Conservation (phyloP, 1,140 invertebrate genomes). For the Hylaeus anthracinus region DNA sequence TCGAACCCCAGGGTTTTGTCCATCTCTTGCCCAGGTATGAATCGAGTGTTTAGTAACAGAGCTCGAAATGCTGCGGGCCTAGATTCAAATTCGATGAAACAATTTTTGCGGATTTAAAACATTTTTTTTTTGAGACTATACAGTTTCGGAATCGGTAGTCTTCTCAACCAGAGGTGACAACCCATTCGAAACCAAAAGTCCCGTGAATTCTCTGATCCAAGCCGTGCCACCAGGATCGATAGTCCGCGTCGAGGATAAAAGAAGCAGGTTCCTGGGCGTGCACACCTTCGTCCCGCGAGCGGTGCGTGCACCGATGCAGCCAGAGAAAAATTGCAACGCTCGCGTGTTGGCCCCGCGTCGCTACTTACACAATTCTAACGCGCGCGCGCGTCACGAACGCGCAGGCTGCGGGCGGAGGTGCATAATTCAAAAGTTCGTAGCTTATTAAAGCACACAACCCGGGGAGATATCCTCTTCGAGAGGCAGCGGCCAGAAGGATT, state of each 20-base stretch:
- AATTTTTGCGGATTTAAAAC: no score
- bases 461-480: slow-evolving; percentile 49
- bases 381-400: slow-evolving; percentile 51
- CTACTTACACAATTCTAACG: background rate
- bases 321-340: slow-evolving; percentile 6
- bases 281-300: slow-evolving; percentile 14
- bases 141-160: no score
- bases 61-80: no score
- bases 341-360: no score
- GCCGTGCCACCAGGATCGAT: slow-evolving; percentile 27
- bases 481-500: slow-evolving; percentile 56
- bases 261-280: slow-evolving; percentile 35
- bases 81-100: no score
- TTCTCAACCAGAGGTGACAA: no score
- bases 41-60: no score
- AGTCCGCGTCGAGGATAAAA: background rate
- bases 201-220: no score
- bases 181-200: no score
- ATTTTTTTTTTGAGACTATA: no score
- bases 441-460: slow-evolving; percentile 74
- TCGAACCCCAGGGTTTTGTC: no score
- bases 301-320: background rate
- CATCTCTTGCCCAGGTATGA: no score
- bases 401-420: slow-evolving; percentile 55
- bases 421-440: slow-evolving; percentile 77